A percentile compares a stretch with the other conserved stretches of the same genome.
Evolutionary conservation across 1,140 invertebrate species (phyloP).

Genomic region (Hyles vespertilio): DNA sequence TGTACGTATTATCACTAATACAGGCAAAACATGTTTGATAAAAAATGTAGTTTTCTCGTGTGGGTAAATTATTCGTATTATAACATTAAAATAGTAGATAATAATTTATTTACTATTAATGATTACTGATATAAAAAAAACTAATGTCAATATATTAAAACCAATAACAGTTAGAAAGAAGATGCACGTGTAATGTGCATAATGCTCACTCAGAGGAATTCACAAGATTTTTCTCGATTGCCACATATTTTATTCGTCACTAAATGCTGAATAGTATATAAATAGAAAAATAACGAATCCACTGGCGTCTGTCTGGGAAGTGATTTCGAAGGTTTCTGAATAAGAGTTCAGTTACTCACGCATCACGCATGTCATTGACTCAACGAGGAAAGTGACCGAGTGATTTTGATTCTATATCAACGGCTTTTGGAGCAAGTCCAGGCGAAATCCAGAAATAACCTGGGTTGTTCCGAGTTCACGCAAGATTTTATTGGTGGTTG

Average conservation of each 20-base stretch:
- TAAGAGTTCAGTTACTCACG: conserved; percentile 33
- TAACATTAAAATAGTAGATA: too few species aligned
- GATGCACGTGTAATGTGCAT: background rate
- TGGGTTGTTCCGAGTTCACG: conserved; percentile 43
- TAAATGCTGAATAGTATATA: conserved; percentile 17
- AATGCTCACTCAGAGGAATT: background rate
- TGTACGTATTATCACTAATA: too few species aligned
- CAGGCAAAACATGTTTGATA: too few species aligned
- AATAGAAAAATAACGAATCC: conserved; percentile 38
- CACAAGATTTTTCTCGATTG: conserved; percentile 11
- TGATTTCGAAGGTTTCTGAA: conserved; percentile 9
- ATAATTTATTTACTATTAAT: too few species aligned
- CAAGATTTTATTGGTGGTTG: conserved; percentile 44
- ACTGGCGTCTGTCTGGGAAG: conserved; percentile 17
- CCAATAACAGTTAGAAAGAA: background rate
- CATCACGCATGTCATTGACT: conserved; percentile 54
- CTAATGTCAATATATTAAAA: too few species aligned
- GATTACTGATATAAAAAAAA: too few species aligned
- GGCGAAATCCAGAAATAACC: conserved; percentile 67
- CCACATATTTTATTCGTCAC: conserved; percentile 15
- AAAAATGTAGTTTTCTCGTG: too few species aligned
- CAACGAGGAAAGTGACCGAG: conserved; percentile 61
- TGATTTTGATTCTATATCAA: conserved; percentile 41
- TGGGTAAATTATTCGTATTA: too few species aligned
- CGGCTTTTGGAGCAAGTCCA: conserved; percentile 64